Evolutionary conservation across 2,888 invertebrate species (phyloP).

Genomic region (Encarsia formosa): DNA sequence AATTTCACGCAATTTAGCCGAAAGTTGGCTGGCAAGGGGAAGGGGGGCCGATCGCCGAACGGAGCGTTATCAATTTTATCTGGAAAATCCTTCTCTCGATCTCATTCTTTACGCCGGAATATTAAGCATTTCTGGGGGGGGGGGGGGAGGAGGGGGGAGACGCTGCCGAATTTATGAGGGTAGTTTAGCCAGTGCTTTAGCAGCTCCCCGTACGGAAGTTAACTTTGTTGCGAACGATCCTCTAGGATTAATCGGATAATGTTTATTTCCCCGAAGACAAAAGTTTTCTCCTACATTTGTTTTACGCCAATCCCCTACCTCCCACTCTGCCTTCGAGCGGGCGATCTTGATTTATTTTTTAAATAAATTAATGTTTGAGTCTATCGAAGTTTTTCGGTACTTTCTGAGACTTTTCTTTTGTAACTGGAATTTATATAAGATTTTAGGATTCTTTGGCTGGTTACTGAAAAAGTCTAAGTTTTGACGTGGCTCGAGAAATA

Average conservation of each 20-base stretch:
- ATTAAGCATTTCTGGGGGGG: constrained; percentile 11
- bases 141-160: too few relatives aligned
- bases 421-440: too few relatives aligned
- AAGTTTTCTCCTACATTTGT: constrained; percentile 3
- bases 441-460: too few relatives aligned
- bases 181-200: background rate
- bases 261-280: constrained; percentile 23
- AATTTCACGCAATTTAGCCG: too few relatives aligned
- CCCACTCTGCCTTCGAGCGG: too few relatives aligned
- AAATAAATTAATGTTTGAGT: too few relatives aligned
- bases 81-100: constrained; percentile 13
- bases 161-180: constrained; percentile 20
- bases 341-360: too few relatives aligned
- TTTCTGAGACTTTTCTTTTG: too few relatives aligned
- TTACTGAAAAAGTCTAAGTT: too few relatives aligned
- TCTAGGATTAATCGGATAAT: constrained; percentile 18
- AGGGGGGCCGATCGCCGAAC: background rate
- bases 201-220: background rate
- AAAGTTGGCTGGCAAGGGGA: background rate
- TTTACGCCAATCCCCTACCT: too few relatives aligned
- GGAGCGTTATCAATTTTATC: constrained; percentile 3
- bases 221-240: constrained; percentile 22
- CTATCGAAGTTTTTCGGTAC: too few relatives aligned
- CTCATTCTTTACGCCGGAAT: constrained; percentile 2
- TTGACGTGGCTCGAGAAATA: too few relatives aligned